Evolutionary conservation across 2,888 invertebrate species (phyloP).

Genomic region (Phania funesta): DNA sequence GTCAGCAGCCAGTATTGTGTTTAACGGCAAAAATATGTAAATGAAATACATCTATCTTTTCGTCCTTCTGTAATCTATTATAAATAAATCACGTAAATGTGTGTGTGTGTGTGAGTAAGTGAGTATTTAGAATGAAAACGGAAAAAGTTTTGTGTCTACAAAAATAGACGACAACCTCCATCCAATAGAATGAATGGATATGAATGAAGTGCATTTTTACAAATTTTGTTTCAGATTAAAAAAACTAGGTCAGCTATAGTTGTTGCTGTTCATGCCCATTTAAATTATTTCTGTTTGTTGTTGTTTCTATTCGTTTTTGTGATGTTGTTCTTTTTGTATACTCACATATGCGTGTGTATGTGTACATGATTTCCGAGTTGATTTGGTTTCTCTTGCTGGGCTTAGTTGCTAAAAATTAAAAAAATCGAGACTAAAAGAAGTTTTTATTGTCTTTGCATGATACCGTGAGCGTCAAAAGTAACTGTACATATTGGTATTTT

Average conservation of each 20-base stretch:
- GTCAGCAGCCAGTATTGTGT: slow-evolving; percentile 16
- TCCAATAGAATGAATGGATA: not conserved
- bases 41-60: not conserved
- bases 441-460: too few species aligned
- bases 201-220: slow-evolving; percentile 14
- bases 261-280: slow-evolving; percentile 16
- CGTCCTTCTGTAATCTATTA: not conserved
- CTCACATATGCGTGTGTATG: not conserved
- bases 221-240: slow-evolving; percentile 9
- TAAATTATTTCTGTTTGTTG: not conserved
- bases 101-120: not conserved
- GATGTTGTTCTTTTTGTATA: not conserved
- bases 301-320: too few species aligned
- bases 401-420: too few species aligned
- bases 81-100: not conserved
- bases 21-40: not conserved
- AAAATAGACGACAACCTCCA: not conserved
- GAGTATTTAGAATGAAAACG: slow-evolving; percentile 28
- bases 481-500: too few species aligned
- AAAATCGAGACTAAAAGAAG: too few species aligned
- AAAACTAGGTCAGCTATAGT: slow-evolving; percentile 54
- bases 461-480: too few species aligned
- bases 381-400: too few species aligned
- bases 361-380: not conserved
- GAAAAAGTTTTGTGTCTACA: slow-evolving; percentile 52